Percentiles rank a stretch among this genome's conserved stretches.
These are phyloP conservation scores for Lymantria dispar DNA, from an alignment of 2,888 invertebrate species.

Conservation along the genomic window DNA sequence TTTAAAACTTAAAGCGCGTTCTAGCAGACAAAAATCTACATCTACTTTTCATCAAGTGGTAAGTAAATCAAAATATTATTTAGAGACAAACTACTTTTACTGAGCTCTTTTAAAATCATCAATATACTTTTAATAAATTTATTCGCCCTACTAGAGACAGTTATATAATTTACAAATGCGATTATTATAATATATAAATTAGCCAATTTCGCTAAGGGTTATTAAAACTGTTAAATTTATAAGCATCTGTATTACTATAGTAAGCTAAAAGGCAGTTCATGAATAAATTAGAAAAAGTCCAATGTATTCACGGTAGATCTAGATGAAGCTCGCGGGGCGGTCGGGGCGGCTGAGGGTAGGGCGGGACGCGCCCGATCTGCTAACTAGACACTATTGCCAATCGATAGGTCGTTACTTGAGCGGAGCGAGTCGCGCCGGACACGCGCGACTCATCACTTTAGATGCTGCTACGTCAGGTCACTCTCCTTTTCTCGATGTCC, in stretches of 20 bases:
- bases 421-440: slow-evolving; percentile 55
- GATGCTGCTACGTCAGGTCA: slow-evolving; percentile 80
- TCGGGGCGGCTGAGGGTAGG: slow-evolving; percentile 30
- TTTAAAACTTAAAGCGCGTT: no score
- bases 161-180: no score
- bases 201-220: no score
- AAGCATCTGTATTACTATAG: slow-evolving; percentile 14
- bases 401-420: slow-evolving; percentile 80
- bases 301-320: slow-evolving; percentile 35
- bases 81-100: no score
- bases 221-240: no score
- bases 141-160: no score
- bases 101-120: no score
- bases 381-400: slow-evolving; percentile 81
- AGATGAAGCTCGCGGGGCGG: slow-evolving; percentile 36
- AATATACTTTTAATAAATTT: no score
- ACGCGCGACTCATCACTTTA: slow-evolving; percentile 81
- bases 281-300: slow-evolving; percentile 45
- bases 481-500: slow-evolving; percentile 83
- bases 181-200: no score
- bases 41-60: no score
- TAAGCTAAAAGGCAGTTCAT: slow-evolving; percentile 32
- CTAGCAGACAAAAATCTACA: no score
- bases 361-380: slow-evolving; percentile 55
- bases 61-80: no score